Base-by-base conservation (phyloP, 1,140 invertebrate genomes). In the Solenopsis invicta region DNA sequence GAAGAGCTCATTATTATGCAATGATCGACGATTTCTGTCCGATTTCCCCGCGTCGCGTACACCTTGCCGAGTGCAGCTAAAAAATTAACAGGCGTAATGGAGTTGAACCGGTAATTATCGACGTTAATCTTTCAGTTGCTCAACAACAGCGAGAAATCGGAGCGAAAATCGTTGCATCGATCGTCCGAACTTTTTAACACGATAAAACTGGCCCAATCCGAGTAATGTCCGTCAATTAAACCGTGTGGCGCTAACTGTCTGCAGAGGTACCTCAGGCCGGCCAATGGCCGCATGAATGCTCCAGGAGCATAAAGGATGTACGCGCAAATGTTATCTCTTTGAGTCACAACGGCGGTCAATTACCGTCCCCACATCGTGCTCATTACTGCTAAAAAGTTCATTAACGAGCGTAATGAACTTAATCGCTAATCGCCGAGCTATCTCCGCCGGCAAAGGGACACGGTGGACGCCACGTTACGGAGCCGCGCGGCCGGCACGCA, bases 391-490 rank as follows among this genome's bases (percentile, higher is more conserved):
- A 84, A 84, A 84, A 74, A 84, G 54, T 84, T 84, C 80, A 74
- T 84, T 84, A 84, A 84, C 80, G 54, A 75, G 24, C 54, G 56
- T 84, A 84, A 84, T 84, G 80, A 84, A 84, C 71, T 89, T 89
- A 90, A 90, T 90, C 88, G 88, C 88, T 89, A 87, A 90, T 90
- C 89, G 85, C 66, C 56, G 34, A 41, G 80, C 80, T 84, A 84
- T 84, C 80, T 74, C 50, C n/a, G 69, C 69, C 41, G 52, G 69
- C 80, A 37, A 67, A 56, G 21, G 54, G 54, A 82, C 54, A 74
- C 50, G 41, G 66, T 29, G 41, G n/a, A n/a, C 29, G 69, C 61
- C 48, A 18, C 21, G 69, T 75, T 59, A 29, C 78, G 66, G 18
- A n/a, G n/a, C n/a, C n/a, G n/a, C n/a, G n/a, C n/a, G n/a, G n/a